A percentile compares a stretch with the other conserved stretches of the same genome.
Conservation (phyloP, 2,797 vertebrate genomes). For the Prionace glauca region DNA sequence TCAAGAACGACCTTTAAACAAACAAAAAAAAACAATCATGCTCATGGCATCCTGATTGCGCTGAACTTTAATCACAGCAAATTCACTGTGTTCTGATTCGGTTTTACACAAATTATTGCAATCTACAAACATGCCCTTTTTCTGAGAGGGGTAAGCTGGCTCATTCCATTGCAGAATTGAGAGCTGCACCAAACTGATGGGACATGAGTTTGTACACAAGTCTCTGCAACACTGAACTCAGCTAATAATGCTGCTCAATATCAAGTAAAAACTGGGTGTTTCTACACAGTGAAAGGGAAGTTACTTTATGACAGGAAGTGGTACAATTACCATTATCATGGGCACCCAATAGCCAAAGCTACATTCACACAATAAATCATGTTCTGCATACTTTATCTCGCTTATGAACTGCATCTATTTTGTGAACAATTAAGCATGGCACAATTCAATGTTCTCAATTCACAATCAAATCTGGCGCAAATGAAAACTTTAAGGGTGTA, state of each 20-base stretch:
- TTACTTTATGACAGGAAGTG: neutral
- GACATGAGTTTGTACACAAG: neutral
- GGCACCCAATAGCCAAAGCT: neutral
- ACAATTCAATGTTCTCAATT: neutral
- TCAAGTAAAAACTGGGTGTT: neutral
- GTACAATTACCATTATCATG: neutral
- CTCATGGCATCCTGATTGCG: too few relatives aligned
- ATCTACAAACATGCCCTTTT: neutral
- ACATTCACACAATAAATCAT: neutral
- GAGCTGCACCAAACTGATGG: neutral
- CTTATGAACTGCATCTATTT: too few relatives aligned
- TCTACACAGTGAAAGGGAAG: neutral
- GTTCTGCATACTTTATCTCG: neutral
- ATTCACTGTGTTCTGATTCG: neutral
- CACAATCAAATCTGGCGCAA: neutral
- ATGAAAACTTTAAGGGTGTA: neutral
- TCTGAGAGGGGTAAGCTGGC: neutral
- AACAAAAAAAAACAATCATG: neutral
- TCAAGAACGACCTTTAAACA: conserved; percentile 38
- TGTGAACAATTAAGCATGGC: neutral
- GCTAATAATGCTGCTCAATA: too few relatives aligned
- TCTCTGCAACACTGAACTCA: neutral
- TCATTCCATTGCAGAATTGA: neutral
- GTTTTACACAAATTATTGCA: neutral
- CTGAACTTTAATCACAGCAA: neutral